These are phyloP conservation scores for Papilio dardanus DNA, from an alignment of 1,140 invertebrate genomes.

Conservation along the genomic window DNA sequence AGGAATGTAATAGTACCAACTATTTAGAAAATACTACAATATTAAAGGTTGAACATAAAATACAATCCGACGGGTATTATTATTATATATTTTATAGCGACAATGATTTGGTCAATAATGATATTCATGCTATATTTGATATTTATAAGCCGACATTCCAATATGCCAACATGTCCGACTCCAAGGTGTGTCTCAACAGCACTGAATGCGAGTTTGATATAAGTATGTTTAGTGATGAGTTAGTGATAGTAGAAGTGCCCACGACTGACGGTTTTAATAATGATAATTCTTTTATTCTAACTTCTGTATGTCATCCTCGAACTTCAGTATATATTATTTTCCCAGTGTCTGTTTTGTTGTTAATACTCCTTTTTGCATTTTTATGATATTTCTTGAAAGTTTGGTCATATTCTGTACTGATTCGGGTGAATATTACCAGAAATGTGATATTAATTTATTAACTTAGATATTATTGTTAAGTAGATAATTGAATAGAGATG, in stretches of 20 bases:
- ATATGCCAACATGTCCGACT: conserved; percentile 87
- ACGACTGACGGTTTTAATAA: conserved; percentile 90
- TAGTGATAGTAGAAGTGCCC: conserved; percentile 91
- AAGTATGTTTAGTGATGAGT: conserved; percentile 87
- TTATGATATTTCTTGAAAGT: conserved; percentile 81
- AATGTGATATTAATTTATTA: conserved; percentile 78
- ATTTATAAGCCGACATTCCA: conserved; percentile 92
- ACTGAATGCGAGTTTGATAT: conserved; percentile 89
- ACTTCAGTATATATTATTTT: conserved; percentile 90
- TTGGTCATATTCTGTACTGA: conserved; percentile 60
- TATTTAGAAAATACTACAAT: conserved; percentile 85
- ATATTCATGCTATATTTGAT: conserved; percentile 91
- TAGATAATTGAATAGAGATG: conserved; percentile 33
- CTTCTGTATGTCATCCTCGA: conserved; percentile 89
- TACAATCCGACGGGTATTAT: conserved; percentile 89
- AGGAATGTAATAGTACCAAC: conserved; percentile 85
- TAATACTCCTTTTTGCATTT: conserved; percentile 90
- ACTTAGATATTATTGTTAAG: conserved; percentile 43
- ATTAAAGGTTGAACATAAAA: conserved; percentile 87
- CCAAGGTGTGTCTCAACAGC: conserved; percentile 87
- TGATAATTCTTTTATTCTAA: conserved; percentile 86
- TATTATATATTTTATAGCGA: conserved; percentile 95
- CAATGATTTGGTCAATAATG: conserved; percentile 89
- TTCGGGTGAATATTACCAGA: conserved; percentile 71
- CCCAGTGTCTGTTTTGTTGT: conserved; percentile 87